Evolutionary conservation across 2,113 vertebrate genomes (phyloP), one percentile per base, ranked within the genome.

Genomic region (Fulica atra): DNA sequence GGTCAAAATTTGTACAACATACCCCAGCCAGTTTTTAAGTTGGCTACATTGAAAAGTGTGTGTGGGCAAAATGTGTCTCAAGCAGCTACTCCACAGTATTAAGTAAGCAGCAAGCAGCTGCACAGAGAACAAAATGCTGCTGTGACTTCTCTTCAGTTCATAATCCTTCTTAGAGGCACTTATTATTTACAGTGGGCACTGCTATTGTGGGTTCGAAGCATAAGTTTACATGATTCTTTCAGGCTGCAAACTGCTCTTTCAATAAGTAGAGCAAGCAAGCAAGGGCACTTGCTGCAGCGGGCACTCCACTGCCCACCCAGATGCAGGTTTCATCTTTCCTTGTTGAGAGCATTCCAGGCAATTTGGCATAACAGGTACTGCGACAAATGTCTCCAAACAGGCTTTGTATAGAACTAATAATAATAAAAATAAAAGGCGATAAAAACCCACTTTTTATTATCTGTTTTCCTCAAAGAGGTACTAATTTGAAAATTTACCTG

Each of bases 1-100:
- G 92, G 93, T 91, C 88, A 94, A 68, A 96, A 86, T 91, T 53
- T 94, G 42, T 81, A 78, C 82, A 84, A 88, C 51, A 81, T 73
- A 90, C 31, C 24, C 31, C n/a, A 46, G 35, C 20, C 44, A 69
- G 42, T 71, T 92, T 94, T 92, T 29, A 60, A 61, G 48, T 56
- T 61, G 42, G 38, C 82, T 89, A 73, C n/a, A 68, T 10, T 64
- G 69, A 88, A 88, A 92, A 35, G 1, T 5, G 2, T 12, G 4
- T 6, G 9, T 6, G 23, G 2, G 11, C 10, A 46, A 69, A 70
- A 84, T 53, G 23, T 81, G 8, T 61, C 28, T 68, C 61, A 88
- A 71, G 25, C 48, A 73, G 38, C 23, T 86, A 14, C 17, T 44
- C 14, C 24, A 17, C 7, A 51, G 38, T 68, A 74, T 83, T 64